Conservation (phyloP, 2,888 invertebrate species). For the Dexiosoma caninum region DNA sequence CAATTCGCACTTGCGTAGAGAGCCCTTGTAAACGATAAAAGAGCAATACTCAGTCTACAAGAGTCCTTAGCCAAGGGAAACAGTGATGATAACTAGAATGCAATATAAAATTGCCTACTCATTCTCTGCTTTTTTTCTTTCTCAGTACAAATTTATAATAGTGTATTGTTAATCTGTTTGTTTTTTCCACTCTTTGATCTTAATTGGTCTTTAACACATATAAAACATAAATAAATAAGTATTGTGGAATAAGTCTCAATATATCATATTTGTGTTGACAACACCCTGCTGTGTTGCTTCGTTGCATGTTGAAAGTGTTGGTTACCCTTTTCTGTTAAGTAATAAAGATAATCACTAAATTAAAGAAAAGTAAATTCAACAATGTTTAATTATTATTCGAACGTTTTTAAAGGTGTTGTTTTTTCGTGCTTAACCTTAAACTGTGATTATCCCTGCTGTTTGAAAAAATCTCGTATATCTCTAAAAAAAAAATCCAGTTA, state of each 20-base stretch:
- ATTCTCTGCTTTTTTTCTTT: constrained; percentile 36
- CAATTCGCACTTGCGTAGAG: constrained; percentile 64
- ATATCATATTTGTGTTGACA: constrained; percentile 47
- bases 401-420: neutral
- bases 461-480: neutral
- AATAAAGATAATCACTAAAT: neutral
- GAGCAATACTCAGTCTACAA: constrained; percentile 3
- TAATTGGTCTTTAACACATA: constrained; percentile 54
- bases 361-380: neutral
- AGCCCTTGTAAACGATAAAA: constrained; percentile 45
- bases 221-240: neutral
- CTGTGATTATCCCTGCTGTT: constrained; percentile 9
- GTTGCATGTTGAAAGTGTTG: neutral
- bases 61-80: constrained; percentile 39
- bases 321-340: neutral
- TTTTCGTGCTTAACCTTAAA: neutral
- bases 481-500: neutral
- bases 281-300: constrained; percentile 51
- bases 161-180: neutral
- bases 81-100: constrained; percentile 13
- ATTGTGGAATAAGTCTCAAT: neutral
- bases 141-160: neutral
- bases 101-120: constrained; percentile 46
- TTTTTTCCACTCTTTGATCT: constrained; percentile 49
- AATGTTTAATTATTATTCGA: neutral